These are phyloP conservation scores for Neogale vison DNA, from an alignment of 2,113 vertebrate genomes.

Conservation along the genomic window DNA sequence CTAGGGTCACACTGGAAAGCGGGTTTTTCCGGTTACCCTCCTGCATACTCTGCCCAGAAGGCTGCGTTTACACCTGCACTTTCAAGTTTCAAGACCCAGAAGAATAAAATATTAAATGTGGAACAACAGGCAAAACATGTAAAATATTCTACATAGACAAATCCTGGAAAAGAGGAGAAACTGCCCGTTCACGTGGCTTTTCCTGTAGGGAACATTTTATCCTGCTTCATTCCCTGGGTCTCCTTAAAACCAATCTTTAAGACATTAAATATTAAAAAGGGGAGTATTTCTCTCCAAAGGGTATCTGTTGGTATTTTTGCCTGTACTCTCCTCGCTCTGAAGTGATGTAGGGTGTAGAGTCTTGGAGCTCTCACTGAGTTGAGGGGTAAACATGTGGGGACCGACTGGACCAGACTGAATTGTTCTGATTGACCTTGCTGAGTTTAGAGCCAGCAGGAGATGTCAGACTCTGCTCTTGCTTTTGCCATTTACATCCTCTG, in stretches of 20 bases:
- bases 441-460: neutral
- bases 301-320: neutral
- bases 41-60: neutral
- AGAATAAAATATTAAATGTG: neutral
- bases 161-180: neutral
- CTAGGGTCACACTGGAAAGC: neutral
- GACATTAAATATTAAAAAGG: neutral
- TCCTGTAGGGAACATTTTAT: neutral
- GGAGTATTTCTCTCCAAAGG: neutral
- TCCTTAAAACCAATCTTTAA: conserved; percentile 25
- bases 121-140: neutral
- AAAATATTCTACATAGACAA: neutral
- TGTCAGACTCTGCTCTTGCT: neutral
- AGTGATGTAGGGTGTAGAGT: neutral
- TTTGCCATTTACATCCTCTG: neutral
- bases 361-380: neutral
- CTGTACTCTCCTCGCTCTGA: neutral
- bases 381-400: neutral
- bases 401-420: neutral
- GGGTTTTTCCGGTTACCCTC: neutral
- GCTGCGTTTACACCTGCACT: neutral
- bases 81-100: neutral
- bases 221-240: neutral
- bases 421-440: neutral
- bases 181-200: neutral